A percentile compares a stretch with the other conserved stretches of the same genome.
Evolutionary conservation across 1,140 invertebrate species (phyloP).

Genomic region (Anastrepha obliqua): DNA sequence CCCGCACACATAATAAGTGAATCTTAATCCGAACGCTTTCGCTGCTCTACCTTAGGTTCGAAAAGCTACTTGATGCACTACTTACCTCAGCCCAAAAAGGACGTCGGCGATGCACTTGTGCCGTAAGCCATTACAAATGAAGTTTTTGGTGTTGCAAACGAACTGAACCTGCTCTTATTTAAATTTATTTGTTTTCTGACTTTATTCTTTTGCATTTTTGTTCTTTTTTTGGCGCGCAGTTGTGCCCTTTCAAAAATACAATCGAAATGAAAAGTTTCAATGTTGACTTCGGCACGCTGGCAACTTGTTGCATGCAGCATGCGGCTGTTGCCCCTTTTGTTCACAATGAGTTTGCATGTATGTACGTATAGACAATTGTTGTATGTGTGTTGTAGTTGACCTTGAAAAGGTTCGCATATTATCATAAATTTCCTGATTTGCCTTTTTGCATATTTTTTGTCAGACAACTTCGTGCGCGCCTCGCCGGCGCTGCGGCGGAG

Average conservation of each 20-base stretch:
- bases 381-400: neutral
- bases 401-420: slow-evolving; percentile 38
- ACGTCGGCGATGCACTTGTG: neutral
- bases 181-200: slow-evolving; percentile 10
- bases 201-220: neutral
- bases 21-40: neutral
- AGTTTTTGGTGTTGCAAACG: neutral
- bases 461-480: neutral
- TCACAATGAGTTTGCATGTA: neutral
- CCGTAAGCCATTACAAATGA: neutral
- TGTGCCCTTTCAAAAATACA: neutral
- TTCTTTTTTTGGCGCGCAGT: neutral
- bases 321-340: neutral
- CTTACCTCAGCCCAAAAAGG: neutral
- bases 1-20: neutral
- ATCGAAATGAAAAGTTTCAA: slow-evolving; percentile 37
- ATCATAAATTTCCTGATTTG: slow-evolving; percentile 33
- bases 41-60: neutral
- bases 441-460: slow-evolving; percentile 10
- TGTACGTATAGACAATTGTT: neutral
- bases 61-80: neutral
- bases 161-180: slow-evolving; percentile 35
- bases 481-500: neutral
- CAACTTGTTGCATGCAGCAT: slow-evolving; percentile 7
- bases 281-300: neutral